Percentiles rank a stretch among this genome's conserved stretches.
phyloP scores from a whole-genome alignment of 2,888 invertebrate species.

The Crossocerus cetratus region DNA sequence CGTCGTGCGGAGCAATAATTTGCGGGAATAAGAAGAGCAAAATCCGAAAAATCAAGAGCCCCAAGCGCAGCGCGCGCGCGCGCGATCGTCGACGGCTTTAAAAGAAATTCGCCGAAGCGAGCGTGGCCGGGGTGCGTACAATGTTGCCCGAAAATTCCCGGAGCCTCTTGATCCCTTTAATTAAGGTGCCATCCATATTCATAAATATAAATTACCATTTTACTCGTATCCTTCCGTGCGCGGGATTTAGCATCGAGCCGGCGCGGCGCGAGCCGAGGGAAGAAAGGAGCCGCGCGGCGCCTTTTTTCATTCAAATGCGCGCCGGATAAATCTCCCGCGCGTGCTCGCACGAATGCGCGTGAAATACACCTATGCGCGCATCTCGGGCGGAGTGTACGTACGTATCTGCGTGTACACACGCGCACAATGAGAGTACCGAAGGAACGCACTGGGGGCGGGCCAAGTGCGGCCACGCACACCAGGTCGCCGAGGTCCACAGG shows the following conservation, averaged over 20 bases:
- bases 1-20: too few relatives aligned
- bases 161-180: conserved; percentile 19
- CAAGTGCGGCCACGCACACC: background rate
- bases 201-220: conserved; percentile 41
- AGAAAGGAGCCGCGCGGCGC: too few relatives aligned
- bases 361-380: too few relatives aligned
- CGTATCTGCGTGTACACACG: too few relatives aligned
- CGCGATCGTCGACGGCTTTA: conserved; percentile 6
- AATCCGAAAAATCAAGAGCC: too few relatives aligned
- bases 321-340: conserved; percentile 1
- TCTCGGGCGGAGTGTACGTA: too few relatives aligned
- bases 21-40: too few relatives aligned
- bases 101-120: conserved; percentile 6
- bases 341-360: background rate
- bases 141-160: conserved; percentile 37
- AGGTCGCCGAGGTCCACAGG: background rate
- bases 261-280: too few relatives aligned
- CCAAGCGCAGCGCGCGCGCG: too few relatives aligned
- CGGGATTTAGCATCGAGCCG: background rate
- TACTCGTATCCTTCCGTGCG: background rate
- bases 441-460: background rate
- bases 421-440: background rate
- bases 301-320: conserved; percentile 3
- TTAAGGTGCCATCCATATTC: conserved; percentile 39
- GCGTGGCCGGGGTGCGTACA: background rate